Evolutionary conservation across 2,113 vertebrate genomes (phyloP).

Genomic region (Phasianus colchicus): DNA sequence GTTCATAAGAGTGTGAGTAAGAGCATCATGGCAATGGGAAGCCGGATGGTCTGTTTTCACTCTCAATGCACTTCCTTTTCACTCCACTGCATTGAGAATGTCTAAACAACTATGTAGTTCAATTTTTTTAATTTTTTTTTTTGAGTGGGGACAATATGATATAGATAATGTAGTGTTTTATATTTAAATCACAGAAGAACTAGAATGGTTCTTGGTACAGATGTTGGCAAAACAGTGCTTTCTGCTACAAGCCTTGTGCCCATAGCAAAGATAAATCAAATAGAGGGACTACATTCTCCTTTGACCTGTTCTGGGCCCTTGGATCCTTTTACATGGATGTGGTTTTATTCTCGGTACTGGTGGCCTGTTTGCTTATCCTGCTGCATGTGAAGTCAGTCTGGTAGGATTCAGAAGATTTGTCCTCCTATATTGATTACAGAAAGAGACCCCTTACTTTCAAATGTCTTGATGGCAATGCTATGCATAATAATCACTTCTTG

Average conservation of each 20-base stretch:
- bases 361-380: fast-evolving
- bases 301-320: not conserved
- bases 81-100: fast-evolving
- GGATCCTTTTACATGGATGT: not conserved
- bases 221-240: not conserved
- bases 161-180: not conserved
- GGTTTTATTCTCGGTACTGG: not conserved
- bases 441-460: not conserved
- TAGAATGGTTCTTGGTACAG: not conserved
- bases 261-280: not conserved
- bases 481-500: not conserved
- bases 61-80: not conserved
- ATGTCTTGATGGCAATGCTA: fast-evolving
- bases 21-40: not conserved
- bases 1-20: not conserved
- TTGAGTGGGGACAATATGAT: not conserved
- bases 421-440: not conserved
- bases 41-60: not conserved
- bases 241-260: too few relatives aligned
- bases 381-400: not conserved
- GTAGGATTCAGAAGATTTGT: not conserved
- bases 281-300: not conserved
- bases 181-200: not conserved
- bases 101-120: not conserved
- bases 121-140: conserved; percentile 8